Percentiles rank a stretch among this genome's conserved stretches.
Conservation (phyloP, 2,113 vertebrate genomes). For the Gnathonemus echidnorhynchus region DNA sequence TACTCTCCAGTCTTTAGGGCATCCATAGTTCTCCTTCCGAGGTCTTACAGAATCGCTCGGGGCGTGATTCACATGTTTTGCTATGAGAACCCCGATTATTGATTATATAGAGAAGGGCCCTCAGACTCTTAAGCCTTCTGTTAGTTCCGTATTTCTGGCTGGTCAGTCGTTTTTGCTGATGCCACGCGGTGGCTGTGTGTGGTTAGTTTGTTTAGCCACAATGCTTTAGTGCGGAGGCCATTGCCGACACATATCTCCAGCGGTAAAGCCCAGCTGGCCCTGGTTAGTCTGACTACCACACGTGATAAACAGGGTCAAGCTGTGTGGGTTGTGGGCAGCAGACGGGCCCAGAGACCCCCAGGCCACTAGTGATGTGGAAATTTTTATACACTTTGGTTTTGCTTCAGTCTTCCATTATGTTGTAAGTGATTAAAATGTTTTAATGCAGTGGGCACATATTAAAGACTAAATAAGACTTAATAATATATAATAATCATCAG, state of each 20-base stretch:
- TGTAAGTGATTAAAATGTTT: not conserved
- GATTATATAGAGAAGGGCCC: not conserved
- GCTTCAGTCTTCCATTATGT: not conserved
- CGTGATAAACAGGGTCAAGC: not conserved
- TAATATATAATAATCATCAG: not conserved
- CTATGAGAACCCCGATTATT: not conserved
- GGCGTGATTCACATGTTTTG: not conserved
- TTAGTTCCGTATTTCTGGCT: not conserved
- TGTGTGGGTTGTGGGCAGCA: not conserved
- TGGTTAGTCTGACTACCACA: not conserved
- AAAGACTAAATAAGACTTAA: not conserved
- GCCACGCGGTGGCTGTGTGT: not conserved
- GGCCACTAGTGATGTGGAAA: not conserved
- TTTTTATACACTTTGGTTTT: not conserved
- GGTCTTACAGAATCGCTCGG: not conserved
- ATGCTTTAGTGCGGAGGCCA: not conserved
- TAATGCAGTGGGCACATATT: not conserved
- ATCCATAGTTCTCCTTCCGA: not conserved
- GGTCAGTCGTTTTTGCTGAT: not conserved
- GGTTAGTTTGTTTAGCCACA: not conserved
- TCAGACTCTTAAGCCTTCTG: not conserved
- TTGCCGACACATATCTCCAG: not conserved
- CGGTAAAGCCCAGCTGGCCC: not conserved
- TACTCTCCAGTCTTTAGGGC: not conserved
- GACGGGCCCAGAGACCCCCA: not conserved